phyloP scores from a whole-genome alignment of 2,113 vertebrate genomes.

The Octodon degus region DNA sequence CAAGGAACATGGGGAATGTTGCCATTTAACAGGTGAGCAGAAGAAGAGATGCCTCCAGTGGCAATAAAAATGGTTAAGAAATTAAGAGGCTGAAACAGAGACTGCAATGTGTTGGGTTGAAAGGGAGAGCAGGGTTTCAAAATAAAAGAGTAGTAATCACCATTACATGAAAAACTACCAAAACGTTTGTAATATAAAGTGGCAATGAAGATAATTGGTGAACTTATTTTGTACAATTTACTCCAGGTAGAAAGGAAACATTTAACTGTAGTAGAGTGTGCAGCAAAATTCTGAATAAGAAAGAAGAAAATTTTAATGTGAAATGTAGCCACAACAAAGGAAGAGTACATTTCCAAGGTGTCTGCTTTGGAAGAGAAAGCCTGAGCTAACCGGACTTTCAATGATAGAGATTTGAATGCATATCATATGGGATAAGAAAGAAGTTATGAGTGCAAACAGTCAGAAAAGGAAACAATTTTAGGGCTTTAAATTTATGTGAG shows the following conservation, averaged over 20 bases:
- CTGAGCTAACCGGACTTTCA: neutral
- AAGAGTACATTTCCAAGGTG: neutral
- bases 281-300: neutral
- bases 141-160: neutral
- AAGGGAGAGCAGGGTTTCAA: neutral
- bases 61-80: neutral
- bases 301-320: neutral
- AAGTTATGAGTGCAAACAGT: slow-evolving; percentile 7
- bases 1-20: neutral
- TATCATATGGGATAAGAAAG: neutral
- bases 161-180: neutral
- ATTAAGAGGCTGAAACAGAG: neutral
- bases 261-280: neutral
- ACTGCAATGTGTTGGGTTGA: neutral
- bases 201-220: neutral
- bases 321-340: neutral
- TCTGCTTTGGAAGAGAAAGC: neutral
- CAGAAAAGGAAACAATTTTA: neutral
- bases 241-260: neutral
- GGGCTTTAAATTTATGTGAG: neutral
- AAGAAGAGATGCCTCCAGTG: neutral
- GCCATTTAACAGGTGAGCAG: neutral
- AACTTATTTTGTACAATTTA: neutral
- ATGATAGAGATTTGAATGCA: neutral
- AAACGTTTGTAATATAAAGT: slow-evolving; percentile 21